Base-by-base conservation (phyloP, 2,888 invertebrate genomes). In the Drepana falcataria region DNA sequence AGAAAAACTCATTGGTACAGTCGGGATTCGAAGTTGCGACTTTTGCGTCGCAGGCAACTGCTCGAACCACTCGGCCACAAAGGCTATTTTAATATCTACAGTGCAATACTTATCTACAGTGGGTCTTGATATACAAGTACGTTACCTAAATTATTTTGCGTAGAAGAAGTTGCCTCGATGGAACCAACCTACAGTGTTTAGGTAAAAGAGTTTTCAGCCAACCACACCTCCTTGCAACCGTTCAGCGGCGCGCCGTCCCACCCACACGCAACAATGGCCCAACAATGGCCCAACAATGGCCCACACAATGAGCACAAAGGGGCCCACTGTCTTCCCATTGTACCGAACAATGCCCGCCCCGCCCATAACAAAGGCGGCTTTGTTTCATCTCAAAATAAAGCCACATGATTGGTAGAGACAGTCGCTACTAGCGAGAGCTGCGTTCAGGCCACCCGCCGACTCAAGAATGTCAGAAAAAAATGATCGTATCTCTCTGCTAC, bases 311-410 rank as follows among this genome's bases (percentile, higher is more conserved):
- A 68, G 64, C 59, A 89, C 86, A 90, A 90, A 83, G 85, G 85
- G 83, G 66, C 66, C 71, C 59, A 71, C 83, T 83, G 80, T 87
- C 90, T 84, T 87, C 85, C 91, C 78, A 89, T 90, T 91, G 91
- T 90, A 60, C 81, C 68, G 68, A 71, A 91, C 90, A 90, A 91
- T 63, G 73, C 64, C 69, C 58, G 80, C 87, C 77, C 66, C 86
- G 85, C 88, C 90, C 82, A 66, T 69, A 73, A 78, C 82, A 81
- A 79, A 80, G 73, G 74, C 83, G 79, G 87, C 75, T 65, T 90
- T 90, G 91, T 90, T 88, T 90, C 87, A 90, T 88, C 84, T 78
- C 66, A 63, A 66, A 66, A 63, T 59, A 63, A 60, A 58, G 56
- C 57, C 58, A 53, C 62, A 66, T 69, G 68, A 89, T 89, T 90